Percentiles rank a stretch among this genome's conserved stretches.
Conservation (phyloP, 2,113 vertebrate genomes). For the Mesembrinibis cayennensis region DNA sequence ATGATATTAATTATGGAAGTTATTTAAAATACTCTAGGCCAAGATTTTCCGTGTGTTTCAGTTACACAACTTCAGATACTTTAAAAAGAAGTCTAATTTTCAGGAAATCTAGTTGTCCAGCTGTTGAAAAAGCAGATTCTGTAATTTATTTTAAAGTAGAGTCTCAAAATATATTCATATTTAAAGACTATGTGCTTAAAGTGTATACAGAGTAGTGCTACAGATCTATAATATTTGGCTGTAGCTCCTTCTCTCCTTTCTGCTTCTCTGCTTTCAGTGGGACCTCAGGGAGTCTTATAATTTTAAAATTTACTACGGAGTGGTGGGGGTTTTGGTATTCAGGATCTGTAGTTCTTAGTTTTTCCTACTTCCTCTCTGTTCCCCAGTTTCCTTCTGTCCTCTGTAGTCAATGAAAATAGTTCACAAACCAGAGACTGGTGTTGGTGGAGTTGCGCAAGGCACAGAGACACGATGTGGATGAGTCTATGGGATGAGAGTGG, state of each 20-base stretch:
- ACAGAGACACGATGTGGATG: rapidly evolving
- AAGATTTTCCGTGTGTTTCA: background rate
- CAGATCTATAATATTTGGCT: background rate
- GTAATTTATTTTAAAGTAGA: background rate
- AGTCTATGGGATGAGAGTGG: no score
- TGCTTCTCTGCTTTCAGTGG: background rate
- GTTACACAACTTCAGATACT: background rate
- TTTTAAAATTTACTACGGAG: background rate
- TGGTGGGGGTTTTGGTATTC: background rate
- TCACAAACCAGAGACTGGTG: background rate
- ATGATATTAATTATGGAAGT: background rate
- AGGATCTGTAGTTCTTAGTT: background rate
- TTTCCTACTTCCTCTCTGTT: background rate
- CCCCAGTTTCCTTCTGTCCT: background rate
- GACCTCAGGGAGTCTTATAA: background rate
- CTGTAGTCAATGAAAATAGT: background rate
- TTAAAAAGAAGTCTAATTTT: background rate
- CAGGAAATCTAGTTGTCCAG: background rate
- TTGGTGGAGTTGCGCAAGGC: background rate
- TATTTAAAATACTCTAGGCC: background rate
- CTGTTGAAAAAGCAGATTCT: background rate
- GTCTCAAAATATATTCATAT: background rate
- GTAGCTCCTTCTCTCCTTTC: background rate
- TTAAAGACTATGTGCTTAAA: background rate
- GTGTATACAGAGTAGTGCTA: background rate